Evolutionary conservation across 2,113 vertebrate species (phyloP), one percentile per base, ranked within the genome.

Genomic region (Nesoenas mayeri): DNA sequence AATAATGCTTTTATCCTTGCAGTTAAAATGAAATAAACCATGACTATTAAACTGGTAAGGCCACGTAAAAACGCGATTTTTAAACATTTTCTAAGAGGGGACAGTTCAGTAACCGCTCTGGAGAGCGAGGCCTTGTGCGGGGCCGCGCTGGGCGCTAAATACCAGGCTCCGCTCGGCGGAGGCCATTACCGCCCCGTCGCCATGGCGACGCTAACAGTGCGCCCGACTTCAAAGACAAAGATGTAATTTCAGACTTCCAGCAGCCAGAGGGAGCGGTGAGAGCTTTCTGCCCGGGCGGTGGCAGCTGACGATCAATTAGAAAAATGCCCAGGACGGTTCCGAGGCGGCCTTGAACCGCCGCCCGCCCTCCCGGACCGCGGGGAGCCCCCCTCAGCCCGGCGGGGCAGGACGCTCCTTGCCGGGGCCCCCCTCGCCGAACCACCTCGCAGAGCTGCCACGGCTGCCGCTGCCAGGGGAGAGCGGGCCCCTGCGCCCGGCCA

Each of bases 241-340:
- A 98, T 99, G 99, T 99, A 99, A 99, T 99, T 99, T 98, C 99
- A 99, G 98, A 98, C 98, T 98, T 98, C 98, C 98, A 98, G 98
- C 98, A 99, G 99, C 98, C 98, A 99, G 99, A 98, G 99, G 99
- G 98, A 99, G 99, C 98, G 98, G 98, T 98, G 98, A 98, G 98
- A 97, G 98, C 97, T 97, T 88, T 95, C 97, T 93, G 96, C 96
- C 96, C 94, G 85, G 97, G 97, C 97, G 58, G 89, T 81, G 97
- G 96, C 98, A 97, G 97, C 98, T 97, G 96, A 98, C 96, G 98
- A 98, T 97, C 97, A 98, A 98, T 98, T 98, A 97, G 98, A 98
- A 98, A 98, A 98, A 98, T 98, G 98, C 97, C 97, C 97, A 96
- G 97, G 94, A 98, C 98, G 96, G 97, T 95, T 98, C 98, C 92